Evolutionary conservation across 2,113 vertebrate genomes (phyloP).

Genomic region (Noturus placidus): DNA sequence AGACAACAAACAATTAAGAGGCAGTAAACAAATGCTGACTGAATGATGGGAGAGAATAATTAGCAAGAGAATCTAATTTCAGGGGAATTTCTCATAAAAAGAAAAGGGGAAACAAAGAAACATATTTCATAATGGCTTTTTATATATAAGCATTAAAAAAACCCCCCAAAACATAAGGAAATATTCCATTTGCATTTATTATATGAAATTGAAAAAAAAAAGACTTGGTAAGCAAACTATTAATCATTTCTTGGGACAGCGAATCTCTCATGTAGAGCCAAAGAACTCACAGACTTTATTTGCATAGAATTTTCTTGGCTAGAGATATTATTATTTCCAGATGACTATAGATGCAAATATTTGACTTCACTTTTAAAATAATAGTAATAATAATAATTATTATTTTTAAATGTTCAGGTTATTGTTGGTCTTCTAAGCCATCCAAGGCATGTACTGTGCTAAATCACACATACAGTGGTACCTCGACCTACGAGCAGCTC

Average conservation of each 20-base stretch:
- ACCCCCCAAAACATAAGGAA: not conserved
- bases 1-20: not conserved
- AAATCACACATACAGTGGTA: not conserved
- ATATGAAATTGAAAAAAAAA: conserved; percentile 47
- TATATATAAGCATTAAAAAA: conserved; percentile 37
- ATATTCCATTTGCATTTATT: conserved; percentile 29
- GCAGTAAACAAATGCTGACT: conserved; percentile 10
- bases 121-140: conserved; percentile 32
- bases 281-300: conserved; percentile 45
- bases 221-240: conserved; percentile 51
- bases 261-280: conserved; percentile 58
- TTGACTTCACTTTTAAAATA: conserved; percentile 29
- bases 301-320: conserved; percentile 39
- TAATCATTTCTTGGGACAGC: conserved; percentile 49
- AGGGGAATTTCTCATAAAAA: not conserved
- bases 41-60: not conserved
- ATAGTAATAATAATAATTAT: too few species aligned
- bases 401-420: conserved; percentile 10
- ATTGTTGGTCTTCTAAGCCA: conserved; percentile 26
- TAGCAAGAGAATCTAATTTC: not conserved
- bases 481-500: too few species aligned
- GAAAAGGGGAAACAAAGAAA: conserved; percentile 22
- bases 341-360: conserved; percentile 47
- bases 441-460: not conserved
- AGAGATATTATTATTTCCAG: conserved; percentile 47